These are phyloP conservation scores for Enteromius trimaculatus DNA, from an alignment of 2,797 vertebrate species.

Conservation along the genomic window DNA sequence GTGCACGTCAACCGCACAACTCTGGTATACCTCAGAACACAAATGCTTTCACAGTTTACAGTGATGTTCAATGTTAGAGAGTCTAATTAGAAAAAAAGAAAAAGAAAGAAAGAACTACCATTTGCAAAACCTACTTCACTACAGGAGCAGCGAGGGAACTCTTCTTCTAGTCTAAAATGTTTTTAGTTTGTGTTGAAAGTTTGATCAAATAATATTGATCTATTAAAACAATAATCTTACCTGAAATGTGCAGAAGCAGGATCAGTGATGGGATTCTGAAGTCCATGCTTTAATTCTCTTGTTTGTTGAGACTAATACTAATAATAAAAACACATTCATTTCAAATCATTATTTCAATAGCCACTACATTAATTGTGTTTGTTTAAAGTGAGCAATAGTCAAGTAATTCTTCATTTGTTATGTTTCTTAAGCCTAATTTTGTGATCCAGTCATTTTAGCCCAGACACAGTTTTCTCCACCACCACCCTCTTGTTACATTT, in stretches of 20 bases:
- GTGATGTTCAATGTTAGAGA: neutral
- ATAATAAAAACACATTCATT: neutral
- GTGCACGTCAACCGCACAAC: conserved; percentile 24
- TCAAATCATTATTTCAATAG: no score
- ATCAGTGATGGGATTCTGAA: neutral
- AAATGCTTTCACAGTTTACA: conserved; percentile 1
- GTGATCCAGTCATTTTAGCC: no score
- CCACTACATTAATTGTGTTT: neutral
- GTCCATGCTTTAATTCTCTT: neutral
- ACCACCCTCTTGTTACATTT: no score
- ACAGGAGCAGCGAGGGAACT: neutral
- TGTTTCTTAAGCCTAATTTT: neutral
- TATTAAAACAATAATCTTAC: conserved; percentile 25
- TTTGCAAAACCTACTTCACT: neutral
- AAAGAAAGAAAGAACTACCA: neutral
- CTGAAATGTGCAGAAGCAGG: conserved; percentile 23
- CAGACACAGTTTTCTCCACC: no score
- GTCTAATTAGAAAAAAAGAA: neutral
- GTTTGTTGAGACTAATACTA: neutral
- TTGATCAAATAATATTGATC: neutral
- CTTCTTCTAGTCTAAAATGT: neutral
- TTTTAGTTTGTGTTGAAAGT: neutral
- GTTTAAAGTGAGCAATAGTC: neutral
- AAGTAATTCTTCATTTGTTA: no score
- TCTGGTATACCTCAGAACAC: conserved; percentile 30